Base-by-base conservation (phyloP, 2,888 invertebrate genomes). In the Schrankia costaestrigalis region DNA sequence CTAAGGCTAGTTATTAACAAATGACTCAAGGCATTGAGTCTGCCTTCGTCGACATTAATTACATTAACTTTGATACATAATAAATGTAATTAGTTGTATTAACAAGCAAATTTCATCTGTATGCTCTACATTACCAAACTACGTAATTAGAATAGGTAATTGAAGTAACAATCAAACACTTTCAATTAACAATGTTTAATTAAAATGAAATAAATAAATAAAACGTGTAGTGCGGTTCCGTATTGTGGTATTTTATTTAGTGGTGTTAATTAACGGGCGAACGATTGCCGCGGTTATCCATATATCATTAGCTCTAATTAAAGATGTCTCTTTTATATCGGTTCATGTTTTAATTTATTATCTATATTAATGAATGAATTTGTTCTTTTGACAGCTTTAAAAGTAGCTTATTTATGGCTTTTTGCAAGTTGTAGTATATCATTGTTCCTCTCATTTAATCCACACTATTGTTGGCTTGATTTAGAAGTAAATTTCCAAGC, bases 181-280 rank as follows among this genome's bases (percentile, higher is more conserved):
- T 11, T 8, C 10, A 26, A 34, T 34, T 34, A 24, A 24, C 24
- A 22, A 18, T 24, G 11, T 24, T 24, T 18, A 19, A 21, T 19
- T 28, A 19, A n/a, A 19, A 25, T 23, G 18, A 10, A 34, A 15
- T 34, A 17, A 18, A 22, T 18, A 34, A 24, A 19, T 19, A 26
- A 10, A 9, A 18, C 3, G 9, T n/a, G 7, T 1, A 11, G 17
- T 13, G 23, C 34, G 18, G 28, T 28, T 28, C 9, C 13, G 11
- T 23, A 22, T 9, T 37, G 31, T 32, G 28, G 37, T 28, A 8
- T 32, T 37, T 37, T 37, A 32, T 28, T 28, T 28, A 28, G 14
- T 37, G 30, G 29, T 11, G 18, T 28, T 28, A 37, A 37, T 37
- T 32, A 28, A 28, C 12, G 13, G 17, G 10, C 31, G 26, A 13